These are phyloP conservation scores for Dicyrtoma fusca DNA, from an alignment of 2,888 invertebrate species.

Conservation along the genomic window DNA sequence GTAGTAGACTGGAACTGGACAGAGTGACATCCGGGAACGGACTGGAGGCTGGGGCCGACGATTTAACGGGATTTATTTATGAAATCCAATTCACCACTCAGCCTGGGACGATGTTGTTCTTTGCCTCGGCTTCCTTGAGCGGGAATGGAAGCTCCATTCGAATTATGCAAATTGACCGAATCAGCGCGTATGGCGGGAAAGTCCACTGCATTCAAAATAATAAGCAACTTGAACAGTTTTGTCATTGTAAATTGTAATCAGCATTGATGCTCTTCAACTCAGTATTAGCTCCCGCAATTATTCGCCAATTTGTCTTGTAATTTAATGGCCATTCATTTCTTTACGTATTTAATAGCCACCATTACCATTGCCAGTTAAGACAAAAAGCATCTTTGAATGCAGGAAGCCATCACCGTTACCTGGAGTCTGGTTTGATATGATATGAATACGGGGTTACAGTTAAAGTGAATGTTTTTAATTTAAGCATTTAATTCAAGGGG, in stretches of 20 bases:
- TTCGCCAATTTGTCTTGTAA: too few species aligned
- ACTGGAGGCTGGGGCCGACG: neutral
- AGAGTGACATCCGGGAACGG: neutral
- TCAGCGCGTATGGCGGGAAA: neutral
- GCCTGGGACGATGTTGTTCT: neutral
- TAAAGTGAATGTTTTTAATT: too few species aligned
- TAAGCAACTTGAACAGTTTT: neutral
- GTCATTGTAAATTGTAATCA: neutral
- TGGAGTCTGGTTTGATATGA: too few species aligned
- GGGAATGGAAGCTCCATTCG: neutral
- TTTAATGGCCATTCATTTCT: too few species aligned
- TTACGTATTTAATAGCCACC: too few species aligned
- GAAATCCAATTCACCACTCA: neutral
- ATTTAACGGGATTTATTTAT: neutral
- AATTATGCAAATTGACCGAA: neutral
- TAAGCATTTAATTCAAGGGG: too few species aligned
- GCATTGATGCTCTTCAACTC: too few species aligned
- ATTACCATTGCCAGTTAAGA: too few species aligned
- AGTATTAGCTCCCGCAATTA: too few species aligned
- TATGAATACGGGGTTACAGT: too few species aligned
- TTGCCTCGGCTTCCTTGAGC: neutral
- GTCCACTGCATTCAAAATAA: neutral
- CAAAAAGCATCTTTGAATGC: too few species aligned
- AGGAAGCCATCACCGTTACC: too few species aligned
- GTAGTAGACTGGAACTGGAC: neutral